Evolutionary conservation across 2,888 invertebrate genomes (phyloP).

Genomic region (Mylabris sibirica): DNA sequence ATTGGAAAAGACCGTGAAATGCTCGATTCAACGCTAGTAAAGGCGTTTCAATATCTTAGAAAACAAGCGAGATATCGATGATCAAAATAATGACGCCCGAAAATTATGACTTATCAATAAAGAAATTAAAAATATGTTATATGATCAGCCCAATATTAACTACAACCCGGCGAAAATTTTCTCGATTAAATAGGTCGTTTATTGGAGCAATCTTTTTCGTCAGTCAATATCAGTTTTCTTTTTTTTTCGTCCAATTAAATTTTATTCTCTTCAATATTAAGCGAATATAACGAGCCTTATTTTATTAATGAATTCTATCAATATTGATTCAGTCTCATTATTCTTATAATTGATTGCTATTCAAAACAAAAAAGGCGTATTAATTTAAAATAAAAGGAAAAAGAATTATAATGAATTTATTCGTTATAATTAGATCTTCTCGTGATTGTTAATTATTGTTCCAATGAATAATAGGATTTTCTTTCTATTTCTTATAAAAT

Average conservation of each 20-base stretch:
- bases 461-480: background rate
- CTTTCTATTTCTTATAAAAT: background rate
- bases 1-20: too few species aligned
- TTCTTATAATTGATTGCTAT: background rate
- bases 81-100: too few species aligned
- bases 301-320: background rate
- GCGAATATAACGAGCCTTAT: background rate
- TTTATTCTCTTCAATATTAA: background rate
- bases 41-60: too few species aligned
- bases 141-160: too few species aligned
- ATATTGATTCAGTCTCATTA: conserved; percentile 8
- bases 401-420: background rate
- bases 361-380: background rate
- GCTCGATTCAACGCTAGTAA: too few species aligned
- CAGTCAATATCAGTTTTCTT: background rate
- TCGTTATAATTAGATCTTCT: background rate
- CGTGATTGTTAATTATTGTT: background rate
- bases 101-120: too few species aligned
- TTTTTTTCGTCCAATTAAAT: background rate
- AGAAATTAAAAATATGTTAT: too few species aligned
- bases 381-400: background rate
- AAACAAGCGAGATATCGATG: too few species aligned
- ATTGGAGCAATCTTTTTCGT: background rate
- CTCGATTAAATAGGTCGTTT: background rate
- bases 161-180: background rate